Conservation (phyloP, 1,140 invertebrate genomes). For the Acromyrmex echinatior region DNA sequence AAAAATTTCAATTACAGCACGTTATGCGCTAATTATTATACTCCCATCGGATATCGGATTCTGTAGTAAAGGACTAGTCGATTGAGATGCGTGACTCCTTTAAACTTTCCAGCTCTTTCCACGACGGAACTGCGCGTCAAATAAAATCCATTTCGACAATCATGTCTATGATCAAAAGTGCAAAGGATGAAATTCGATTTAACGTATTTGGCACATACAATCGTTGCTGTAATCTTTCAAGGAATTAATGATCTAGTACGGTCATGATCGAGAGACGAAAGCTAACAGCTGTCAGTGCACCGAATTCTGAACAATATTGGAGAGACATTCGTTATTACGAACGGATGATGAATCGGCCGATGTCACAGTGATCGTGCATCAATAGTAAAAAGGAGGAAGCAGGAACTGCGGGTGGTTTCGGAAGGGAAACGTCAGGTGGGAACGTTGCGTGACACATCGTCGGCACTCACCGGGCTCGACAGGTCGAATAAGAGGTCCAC, state of each 20-base stretch:
- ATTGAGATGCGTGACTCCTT: neutral
- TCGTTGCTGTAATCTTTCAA: neutral
- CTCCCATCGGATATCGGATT: neutral
- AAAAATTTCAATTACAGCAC: neutral
- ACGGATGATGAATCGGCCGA: neutral
- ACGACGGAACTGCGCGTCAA: neutral
- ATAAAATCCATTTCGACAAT: neutral
- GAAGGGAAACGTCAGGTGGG: neutral
- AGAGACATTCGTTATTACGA: neutral
- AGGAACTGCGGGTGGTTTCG: neutral
- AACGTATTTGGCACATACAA: neutral
- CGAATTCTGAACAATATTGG: neutral
- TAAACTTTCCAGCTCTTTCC: neutral
- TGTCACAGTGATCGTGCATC: neutral
- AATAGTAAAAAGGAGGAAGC: neutral
- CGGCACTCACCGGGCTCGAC: constrained; percentile 81
- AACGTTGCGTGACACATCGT: neutral
- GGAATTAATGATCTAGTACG: neutral
- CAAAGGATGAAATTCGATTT: neutral
- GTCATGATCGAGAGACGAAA: neutral
- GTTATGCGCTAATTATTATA: neutral
- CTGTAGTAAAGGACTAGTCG: neutral
- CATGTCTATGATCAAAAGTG: too few relatives aligned
- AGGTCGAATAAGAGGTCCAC: constrained; percentile 82
- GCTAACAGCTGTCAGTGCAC: constrained; percentile 59